Percentiles rank a stretch among this genome's conserved stretches.
These are phyloP conservation scores for Rotaria macrura DNA, from an alignment of 2,888 invertebrate genomes.

Conservation along the genomic window DNA sequence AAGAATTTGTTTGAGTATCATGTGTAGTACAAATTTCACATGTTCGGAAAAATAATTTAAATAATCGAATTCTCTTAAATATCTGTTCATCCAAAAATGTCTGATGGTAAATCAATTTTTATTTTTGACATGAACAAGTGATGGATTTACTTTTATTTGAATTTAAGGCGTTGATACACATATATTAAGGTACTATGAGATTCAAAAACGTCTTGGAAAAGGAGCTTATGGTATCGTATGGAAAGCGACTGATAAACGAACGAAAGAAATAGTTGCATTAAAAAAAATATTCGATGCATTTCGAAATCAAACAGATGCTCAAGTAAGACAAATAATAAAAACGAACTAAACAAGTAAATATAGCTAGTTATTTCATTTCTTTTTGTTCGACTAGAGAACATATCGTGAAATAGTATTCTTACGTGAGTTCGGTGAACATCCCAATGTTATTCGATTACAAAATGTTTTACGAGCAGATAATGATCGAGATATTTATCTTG, in stretches of 20 bases:
- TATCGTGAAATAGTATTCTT: conserved; percentile 93
- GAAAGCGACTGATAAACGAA: conserved; percentile 81
- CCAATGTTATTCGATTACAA: conserved; percentile 80
- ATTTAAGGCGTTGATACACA: conserved; percentile 69
- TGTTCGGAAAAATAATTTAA: not conserved
- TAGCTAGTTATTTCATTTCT: too few species aligned
- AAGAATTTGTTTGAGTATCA: not conserved
- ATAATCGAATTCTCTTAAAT: not conserved
- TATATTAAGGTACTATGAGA: conserved; percentile 70
- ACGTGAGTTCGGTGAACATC: conserved; percentile 81
- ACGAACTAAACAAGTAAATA: not conserved
- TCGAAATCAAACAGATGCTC: conserved; percentile 90
- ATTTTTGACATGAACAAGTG: not conserved
- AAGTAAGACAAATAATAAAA: conserved; percentile 50
- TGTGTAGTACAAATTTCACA: not conserved
- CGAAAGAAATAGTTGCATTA: conserved; percentile 77
- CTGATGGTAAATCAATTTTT: not conserved
- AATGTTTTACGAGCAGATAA: conserved; percentile 86
- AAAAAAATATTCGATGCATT: conserved; percentile 99
- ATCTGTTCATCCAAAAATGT: not conserved
- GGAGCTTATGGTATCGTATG: conserved; percentile 93
- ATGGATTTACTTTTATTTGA: too few species aligned
- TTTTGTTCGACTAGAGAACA: conserved; percentile 59
- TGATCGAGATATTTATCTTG: conserved; percentile 88
- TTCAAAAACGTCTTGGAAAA: conserved; percentile 61